Evolutionary conservation across 2,797 vertebrate genomes (phyloP), one percentile per base, ranked within the genome.

Genomic region (Nyctibius grandis): DNA sequence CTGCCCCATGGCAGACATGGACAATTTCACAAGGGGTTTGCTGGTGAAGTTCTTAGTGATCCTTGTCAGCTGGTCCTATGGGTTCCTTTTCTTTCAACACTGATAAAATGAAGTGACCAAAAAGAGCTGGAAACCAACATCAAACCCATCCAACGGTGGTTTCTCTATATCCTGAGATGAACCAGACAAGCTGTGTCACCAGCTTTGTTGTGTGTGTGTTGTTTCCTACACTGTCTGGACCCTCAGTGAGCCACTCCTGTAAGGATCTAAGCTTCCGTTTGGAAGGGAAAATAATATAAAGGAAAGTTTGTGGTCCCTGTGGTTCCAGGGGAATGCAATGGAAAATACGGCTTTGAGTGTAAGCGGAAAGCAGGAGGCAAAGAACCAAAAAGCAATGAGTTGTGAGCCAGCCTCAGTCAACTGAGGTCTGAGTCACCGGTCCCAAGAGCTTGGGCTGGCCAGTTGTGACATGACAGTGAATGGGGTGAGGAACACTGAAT

Each of bases 391-490:
- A n/a, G 8, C 15, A 67, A 36, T 51, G 72, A 12, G 7, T 9
- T 33, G 61, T 65, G 83, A 96, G 65, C 65, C 83, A 93, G 23
- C 56, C 54, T 57, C 36, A 3, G 40, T 44, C 75, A 40, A 0
- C 0, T 61, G 77, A 86, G 31, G 47, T 78, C 81, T 95, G 92
- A 95, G 60, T 96, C 95, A 92, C 75, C 2, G 3, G 8, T 93
- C 93, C 91, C 96, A 70, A 74, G 95, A 53, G 91, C 79, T 76
- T 95, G 93, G 93, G 79, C 88, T 85, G 92, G 70, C 33, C 79
- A 17, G 33, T 26, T 60, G 54, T 63, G 93, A 68, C 38, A 19
- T 6, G 74, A 26, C 8, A 16, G 42, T 19, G 31, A 36, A 31
- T 0, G 0, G 36, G 65, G n/a, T 4, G 33, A 76, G 72, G 21